Percentiles rank a stretch among this genome's conserved stretches.
phyloP scores from a whole-genome alignment of 1,140 invertebrate genomes.

The Drosophila nasuta region DNA sequence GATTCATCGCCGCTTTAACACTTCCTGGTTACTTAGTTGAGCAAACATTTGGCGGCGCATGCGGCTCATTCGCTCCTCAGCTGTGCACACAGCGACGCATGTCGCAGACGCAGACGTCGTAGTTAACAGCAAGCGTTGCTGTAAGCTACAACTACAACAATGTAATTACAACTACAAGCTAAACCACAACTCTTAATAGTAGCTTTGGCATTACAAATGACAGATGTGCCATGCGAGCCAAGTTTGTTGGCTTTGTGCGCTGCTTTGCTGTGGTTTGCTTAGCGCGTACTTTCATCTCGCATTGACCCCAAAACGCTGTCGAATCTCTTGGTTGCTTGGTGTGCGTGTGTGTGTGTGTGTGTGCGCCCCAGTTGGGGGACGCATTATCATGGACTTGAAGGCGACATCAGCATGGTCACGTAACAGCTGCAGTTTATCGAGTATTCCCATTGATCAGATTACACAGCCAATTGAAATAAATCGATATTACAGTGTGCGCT shows the following conservation, averaged over 20 bases:
- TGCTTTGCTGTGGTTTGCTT: conserved; percentile 5
- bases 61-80: conserved; percentile 31
- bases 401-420: conserved; percentile 31
- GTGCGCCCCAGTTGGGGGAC: conserved; percentile 22
- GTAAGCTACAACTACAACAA: conserved; percentile 2
- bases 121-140: not conserved
- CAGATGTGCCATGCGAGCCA: conserved; percentile 18
- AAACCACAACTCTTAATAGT: no score
- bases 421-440: conserved; percentile 34
- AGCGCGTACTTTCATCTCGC: conserved; percentile 33
- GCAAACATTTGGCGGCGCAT: conserved; percentile 48
- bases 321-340: not conserved
- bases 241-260: not conserved
- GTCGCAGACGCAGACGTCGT: not conserved
- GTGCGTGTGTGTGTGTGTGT: not conserved
- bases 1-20: conserved; percentile 18
- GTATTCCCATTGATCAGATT: not conserved
- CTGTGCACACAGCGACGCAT: conserved; percentile 59
- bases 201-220: conserved; percentile 20
- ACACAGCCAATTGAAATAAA: not conserved
- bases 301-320: conserved; percentile 41
- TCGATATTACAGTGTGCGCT: not conserved
- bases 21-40: conserved; percentile 65
- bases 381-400: conserved; percentile 9
- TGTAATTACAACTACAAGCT: not conserved